Base-by-base conservation (phyloP, 2,113 vertebrate genomes). In the Speoplatyrhinus poulsoni region DNA sequence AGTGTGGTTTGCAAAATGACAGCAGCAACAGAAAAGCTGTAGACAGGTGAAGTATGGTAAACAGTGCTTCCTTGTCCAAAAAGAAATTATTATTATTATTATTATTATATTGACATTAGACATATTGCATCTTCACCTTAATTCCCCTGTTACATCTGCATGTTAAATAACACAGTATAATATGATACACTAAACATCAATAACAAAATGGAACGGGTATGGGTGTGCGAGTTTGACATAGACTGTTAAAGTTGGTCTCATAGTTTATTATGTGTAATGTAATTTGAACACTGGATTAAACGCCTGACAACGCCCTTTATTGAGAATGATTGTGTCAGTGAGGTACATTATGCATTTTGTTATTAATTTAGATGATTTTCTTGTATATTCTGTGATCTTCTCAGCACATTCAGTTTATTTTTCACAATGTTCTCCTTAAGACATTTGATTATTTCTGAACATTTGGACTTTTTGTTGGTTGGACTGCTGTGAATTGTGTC, bases 241-340 rank as follows among this genome's bases (percentile, higher is more conserved):
- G 26, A 12, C 17, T 19, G 54, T 16, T 67, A 1, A 73, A 19
- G 36, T 12, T 46, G 58, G 73, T 4, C 15, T 41, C 6, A 7
- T 33, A 4, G 46, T 15, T 19, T 12, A 8, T 13, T 72, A 74
- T 26, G 72, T 78, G 54, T 68, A 75, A 58, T 74, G 68, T 58
- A 75, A 58, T 74, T 66, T 58, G 0, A 2, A 53, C 9, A 55
- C 79, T 85, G 79, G 75, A 75, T 71, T 16, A 60, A 48, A 47
- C 62, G 60, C 76, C 62, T 72, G 61, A 46, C 10, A 64, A 11
- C 8, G 17, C 33, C 19, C 57, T 67, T 75, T 82, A 65, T 73
- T 65, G 52, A 13, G 36, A 50, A 46, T 17, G 49, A 41, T 32
- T n/a, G 11, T 32, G 2, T 3, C 17, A 12, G 32, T 12, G 9